Base-by-base conservation (phyloP, 1,140 invertebrate genomes). In the Drosophila trapezifrons region DNA sequence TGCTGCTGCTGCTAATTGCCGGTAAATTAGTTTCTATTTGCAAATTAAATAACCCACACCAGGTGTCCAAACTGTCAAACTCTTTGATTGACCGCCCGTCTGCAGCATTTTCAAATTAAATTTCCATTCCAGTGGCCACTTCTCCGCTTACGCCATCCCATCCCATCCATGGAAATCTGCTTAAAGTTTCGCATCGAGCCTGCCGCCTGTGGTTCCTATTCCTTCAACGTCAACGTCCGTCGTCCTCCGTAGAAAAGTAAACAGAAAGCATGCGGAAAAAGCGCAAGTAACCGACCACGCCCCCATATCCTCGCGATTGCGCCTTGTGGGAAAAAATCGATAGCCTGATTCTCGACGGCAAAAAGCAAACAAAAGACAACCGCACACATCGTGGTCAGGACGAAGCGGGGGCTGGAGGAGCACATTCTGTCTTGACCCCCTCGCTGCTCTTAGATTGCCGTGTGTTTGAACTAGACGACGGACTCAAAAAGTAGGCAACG, bases 291-390 rank as follows among this genome's bases (percentile, higher is more conserved):
- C 67, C 17, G 35, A 27, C 66, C 69, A 72, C 69, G 69, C 65
- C 69, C 46, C 49, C 60, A 22, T 29, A 9, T 42, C 47, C 29
- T 22, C 17, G 35, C 15, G 20, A n/a, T 20, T 18, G 8, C 29
- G 55, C 22, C 51, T 70, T 55, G 35, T 20, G 10, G 32, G 29
- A 22, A 62, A 77, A 77, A 77, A 77, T 77, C 75, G 75, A 77
- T 77, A 77, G 75, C 75, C 75, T 77, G 74, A 77, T 77, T 77
- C 77, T 70, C 74, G 67, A 76, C 63, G 62, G 65, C 42, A 69
- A 76, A 67, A 76, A 55, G 73, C 72, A 76, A 76, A 76, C 72
- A 76, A 76, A 76, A 76, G 72, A 59, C 52, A 71, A 47, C 17
- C 60, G 20, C 59, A 62, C 59, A 42, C 8, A 6, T 29, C 4